Conservation (phyloP, 2,888 invertebrate genomes). For the Gastracanthus pulcherrimus region DNA sequence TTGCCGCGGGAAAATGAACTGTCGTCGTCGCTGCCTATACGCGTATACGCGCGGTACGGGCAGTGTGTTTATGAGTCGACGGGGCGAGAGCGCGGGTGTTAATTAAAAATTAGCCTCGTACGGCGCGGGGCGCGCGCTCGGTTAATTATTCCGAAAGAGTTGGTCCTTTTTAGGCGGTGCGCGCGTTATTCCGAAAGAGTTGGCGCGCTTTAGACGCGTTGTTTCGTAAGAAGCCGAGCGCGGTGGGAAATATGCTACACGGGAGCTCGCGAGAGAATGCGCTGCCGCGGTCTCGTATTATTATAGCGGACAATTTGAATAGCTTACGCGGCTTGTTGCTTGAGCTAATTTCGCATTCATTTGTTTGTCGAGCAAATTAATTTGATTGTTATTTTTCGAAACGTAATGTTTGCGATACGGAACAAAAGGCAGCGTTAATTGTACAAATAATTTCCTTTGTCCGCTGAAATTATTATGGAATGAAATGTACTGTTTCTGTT, state of each 20-base stretch:
- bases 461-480: too few relatives aligned
- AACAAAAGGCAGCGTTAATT: background rate
- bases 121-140: background rate
- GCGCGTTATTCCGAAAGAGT: too few relatives aligned
- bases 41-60: too few relatives aligned
- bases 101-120: slow-evolving; percentile 45
- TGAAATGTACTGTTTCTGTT: too few relatives aligned
- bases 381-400: background rate
- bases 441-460: background rate
- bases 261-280: too few relatives aligned
- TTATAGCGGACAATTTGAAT: background rate
- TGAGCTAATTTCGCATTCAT: background rate
- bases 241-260: too few relatives aligned
- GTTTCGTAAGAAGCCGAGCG: too few relatives aligned
- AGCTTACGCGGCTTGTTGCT: background rate
- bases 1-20: slow-evolving; percentile 15
- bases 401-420: background rate
- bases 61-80: background rate
- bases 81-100: background rate
- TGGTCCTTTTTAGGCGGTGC: too few relatives aligned
- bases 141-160: slow-evolving; percentile 32
- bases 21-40: background rate
- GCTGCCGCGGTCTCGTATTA: background rate
- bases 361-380: background rate
- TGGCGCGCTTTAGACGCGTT: too few relatives aligned